Evolutionary conservation across 2,113 vertebrate species (phyloP).

Genomic region (Probosciger aterrimus): DNA sequence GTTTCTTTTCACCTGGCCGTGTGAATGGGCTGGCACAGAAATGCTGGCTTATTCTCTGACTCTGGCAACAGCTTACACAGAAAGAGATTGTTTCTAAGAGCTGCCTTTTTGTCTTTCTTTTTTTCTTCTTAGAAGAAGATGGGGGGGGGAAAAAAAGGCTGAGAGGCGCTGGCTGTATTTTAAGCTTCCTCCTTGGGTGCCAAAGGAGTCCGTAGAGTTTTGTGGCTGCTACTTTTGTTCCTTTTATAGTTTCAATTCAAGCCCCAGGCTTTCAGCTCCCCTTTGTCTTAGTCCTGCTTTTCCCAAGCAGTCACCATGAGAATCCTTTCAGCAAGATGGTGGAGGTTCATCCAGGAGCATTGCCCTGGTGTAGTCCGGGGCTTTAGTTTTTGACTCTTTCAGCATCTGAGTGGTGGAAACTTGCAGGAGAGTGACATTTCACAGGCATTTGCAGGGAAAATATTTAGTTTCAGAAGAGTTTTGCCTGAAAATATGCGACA

Average conservation of each 20-base stretch:
- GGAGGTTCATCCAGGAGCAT: background rate
- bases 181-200: slow-evolving; percentile 62
- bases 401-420: background rate
- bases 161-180: slow-evolving; percentile 30
- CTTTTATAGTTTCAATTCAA: slow-evolving; percentile 61
- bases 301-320: slow-evolving; percentile 52
- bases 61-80: slow-evolving; percentile 1
- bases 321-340: background rate
- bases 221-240: slow-evolving; percentile 55
- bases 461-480: background rate
- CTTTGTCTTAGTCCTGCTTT: slow-evolving; percentile 45
- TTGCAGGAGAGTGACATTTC: background rate
- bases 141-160: background rate
- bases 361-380: background rate
- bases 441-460: background rate
- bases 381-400: background rate
- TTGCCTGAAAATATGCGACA: background rate
- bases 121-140: background rate
- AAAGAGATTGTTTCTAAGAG: slow-evolving; percentile 13
- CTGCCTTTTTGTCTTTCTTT: background rate
- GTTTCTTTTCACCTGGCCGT: slow-evolving; percentile 67
- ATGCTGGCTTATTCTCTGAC: background rate
- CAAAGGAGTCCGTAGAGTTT: slow-evolving; percentile 49
- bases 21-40: slow-evolving; percentile 42
- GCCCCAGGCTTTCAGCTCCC: slow-evolving; percentile 39